Base-by-base conservation (phyloP, 2,113 vertebrate species). In the Motacilla alba region DNA sequence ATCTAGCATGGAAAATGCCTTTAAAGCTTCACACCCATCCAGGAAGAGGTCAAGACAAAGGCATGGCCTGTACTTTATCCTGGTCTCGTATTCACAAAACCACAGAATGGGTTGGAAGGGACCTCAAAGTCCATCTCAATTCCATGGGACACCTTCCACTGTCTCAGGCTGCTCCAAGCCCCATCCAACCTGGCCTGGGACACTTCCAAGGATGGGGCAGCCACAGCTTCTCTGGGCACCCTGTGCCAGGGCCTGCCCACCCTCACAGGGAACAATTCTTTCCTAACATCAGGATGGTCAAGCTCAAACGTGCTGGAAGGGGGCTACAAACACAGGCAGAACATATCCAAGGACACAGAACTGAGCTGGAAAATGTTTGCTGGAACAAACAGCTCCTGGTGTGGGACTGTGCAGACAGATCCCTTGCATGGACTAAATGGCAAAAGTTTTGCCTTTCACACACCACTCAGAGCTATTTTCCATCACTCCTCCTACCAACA, bases 161-260 rank as follows among this genome's bases (percentile, higher is more conserved):
- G 0, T 4, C 30, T 35, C 63, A 69, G 24, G 15, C 0, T 56
- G 47, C 13, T 83, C 49, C 35, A 23, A 69, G 55, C 41, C 47
- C 16, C 1, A 0, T 19, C 53, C 62, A 83, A 0, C 53, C 62
- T 33, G 47, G 14, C 1, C 26, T n/a, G 19, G 41, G 47, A 11
- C 47, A 55, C 26, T 76, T 0, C 41, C 79, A 83, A 41, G 47
- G 41, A 62, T 47, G 47, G 14, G 30, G 14, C 47, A 83, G 39
- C 55, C 78, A 35, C 39, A 89, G 55, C 47, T 89, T 1, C 70
- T 55, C n/a, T 10, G 53, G 46, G 46, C 16, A 82, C 0, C 39
- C 70, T 68, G 16, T 68, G 62, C 53, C 69, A 75, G 24, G 28
- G 62, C 2, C 70, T 89, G 3, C 0, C 28, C 30, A 28, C 6